Evolutionary conservation across 2,888 invertebrate species (phyloP), one percentile per base, ranked within the genome.

Genomic region (Cheilosia pagana): DNA sequence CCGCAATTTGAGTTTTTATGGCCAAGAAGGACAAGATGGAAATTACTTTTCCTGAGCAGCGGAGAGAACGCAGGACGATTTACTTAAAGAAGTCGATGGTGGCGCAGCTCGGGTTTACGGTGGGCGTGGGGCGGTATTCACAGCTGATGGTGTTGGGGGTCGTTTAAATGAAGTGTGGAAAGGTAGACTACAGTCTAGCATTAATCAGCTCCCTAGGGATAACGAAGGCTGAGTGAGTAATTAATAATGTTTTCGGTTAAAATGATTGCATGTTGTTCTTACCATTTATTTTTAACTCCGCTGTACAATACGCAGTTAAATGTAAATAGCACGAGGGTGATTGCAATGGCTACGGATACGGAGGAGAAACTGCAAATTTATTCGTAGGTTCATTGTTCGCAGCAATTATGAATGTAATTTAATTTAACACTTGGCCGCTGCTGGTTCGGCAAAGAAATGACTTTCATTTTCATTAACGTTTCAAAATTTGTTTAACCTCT

Each of bases 161-260:
- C 62, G 12, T 39, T 63, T 76, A 70, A 81, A 81, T 81, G 63
- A 76, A 81, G 70, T 76, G 81, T 52, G 76, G 76, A 81, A 76
- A 81, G 52, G 70, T 63, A 59, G 50, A 28, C 28, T 7, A 28
- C 8, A 53, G 76, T 59, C 81, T 62, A 28, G 68, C 70, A 76
- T 76, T 76, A 63, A 81, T 81, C 76, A 82, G 50, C 23, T 31
- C 53, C 65, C 70, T 48, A n/a, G 72, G 60, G 78, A 60, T 72
- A 82, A 50, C 71, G 21, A 67, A 82, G 72, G 48, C 72, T 72
- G 60, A 77, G 77, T 71, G 67, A 72, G 82, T 78, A 78, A 82
- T 82, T 82, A 82, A 82, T 82, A 72, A 78, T 82, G 82, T 82
- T 82, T 82, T 82, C 72, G 77, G 65, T 67, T 72, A 55, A 72